Conservation (phyloP, 2,113 vertebrate species). For the Nothobranchius furzeri region DNA sequence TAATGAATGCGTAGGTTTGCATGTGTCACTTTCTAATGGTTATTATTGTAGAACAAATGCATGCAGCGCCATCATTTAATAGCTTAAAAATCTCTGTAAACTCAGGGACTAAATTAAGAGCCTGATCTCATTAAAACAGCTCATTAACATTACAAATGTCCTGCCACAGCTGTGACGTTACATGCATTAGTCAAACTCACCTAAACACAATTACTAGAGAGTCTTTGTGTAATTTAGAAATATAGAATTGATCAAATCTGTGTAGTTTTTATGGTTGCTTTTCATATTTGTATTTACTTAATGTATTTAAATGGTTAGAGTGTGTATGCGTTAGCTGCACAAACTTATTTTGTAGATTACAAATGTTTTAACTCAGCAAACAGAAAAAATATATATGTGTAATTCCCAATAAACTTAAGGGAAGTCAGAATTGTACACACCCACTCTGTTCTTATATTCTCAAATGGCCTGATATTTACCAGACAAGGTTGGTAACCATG, state of each 20-base stretch:
- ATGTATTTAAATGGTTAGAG: background rate
- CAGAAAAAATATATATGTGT: background rate
- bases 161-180: slow-evolving; percentile 28
- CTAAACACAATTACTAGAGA: slow-evolving; percentile 8
- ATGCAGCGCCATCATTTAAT: background rate
- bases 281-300: background rate
- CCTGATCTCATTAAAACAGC: slow-evolving; percentile 47
- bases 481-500: background rate
- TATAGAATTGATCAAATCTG: background rate
- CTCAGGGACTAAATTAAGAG: slow-evolving; percentile 4
- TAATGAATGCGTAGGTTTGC: background rate
- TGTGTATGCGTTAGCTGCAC: background rate
- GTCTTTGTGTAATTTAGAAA: slow-evolving; percentile 17
- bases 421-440: background rate
- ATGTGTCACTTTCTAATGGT: background rate
- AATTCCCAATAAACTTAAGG: background rate
- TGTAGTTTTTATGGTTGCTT: background rate
- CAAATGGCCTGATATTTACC: background rate
- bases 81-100: slow-evolving; percentile 19
- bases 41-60: background rate
- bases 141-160: slow-evolving; percentile 55
- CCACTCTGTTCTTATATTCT: background rate
- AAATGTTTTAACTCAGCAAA: too few relatives aligned
- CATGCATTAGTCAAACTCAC: slow-evolving; percentile 36
- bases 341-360: too few relatives aligned